Conservation (phyloP, 1,140 invertebrate genomes). For the Arctopsyche grandis region DNA sequence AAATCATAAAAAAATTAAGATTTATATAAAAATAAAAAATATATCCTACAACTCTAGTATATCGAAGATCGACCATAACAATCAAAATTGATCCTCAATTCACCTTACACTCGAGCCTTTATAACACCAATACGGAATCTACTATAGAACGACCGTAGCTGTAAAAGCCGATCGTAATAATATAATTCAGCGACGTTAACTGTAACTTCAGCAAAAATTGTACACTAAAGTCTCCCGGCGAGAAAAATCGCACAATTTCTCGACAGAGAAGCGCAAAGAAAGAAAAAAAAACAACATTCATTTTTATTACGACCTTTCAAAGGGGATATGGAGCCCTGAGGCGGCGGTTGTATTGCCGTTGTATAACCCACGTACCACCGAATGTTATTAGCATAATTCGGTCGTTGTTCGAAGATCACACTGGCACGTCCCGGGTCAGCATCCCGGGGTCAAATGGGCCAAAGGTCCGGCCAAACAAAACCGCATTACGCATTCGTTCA, state of each 20-base stretch:
- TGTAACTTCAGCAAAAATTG: background rate
- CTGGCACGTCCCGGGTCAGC: background rate
- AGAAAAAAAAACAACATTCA: no score
- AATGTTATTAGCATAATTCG: slow-evolving; percentile 37
- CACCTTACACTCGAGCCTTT: no score
- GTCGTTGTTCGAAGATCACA: slow-evolving; percentile 28
- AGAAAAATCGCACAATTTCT: background rate
- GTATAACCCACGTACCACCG: background rate
- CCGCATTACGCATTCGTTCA: slow-evolving; percentile 8
- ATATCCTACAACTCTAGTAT: no score
- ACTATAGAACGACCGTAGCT: no score
- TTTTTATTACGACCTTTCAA: no score
- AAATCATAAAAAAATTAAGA: no score
- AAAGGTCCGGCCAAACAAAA: background rate
- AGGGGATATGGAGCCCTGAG: no score
- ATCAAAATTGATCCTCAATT: no score
- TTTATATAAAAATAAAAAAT: no score
- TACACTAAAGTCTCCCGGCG: background rate
- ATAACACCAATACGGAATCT: background rate
- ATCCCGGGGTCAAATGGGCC: background rate
- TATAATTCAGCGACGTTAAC: background rate
- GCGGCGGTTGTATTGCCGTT: no score
- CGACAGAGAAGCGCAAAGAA: no score
- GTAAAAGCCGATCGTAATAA: background rate
- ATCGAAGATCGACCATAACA: no score